Base-by-base conservation (phyloP, 2,113 vertebrate species). In the Dicentrarchus labrax region DNA sequence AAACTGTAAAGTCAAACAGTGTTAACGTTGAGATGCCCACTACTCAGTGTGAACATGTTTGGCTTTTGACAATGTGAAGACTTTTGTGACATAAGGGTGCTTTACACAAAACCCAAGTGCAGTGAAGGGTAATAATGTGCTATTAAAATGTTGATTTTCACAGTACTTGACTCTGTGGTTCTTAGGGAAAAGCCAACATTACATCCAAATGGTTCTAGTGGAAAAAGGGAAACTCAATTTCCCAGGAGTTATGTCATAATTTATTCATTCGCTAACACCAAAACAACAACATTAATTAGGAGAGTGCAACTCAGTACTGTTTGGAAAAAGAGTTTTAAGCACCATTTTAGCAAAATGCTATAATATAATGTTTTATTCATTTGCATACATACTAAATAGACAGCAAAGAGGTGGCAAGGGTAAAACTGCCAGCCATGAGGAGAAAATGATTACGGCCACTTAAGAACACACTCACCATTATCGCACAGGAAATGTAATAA, bases 201-300 rank as follows among this genome's bases (percentile, higher is more conserved):
- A 79, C 39, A 77, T 84, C 17, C 16, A 38, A 87, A 84, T 69
- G 39, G 66, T 61, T 89, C 53, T 22, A 81, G 62, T 74, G 67
- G 53, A 88, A 82, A 88, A 41, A 57, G 17, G 43, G 62, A 76
- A 64, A 65, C 30, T 64, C 43, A 70, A 41, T 79, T 85, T 86
- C 91, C 88, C 89, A 86, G 38, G 87, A 85, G 89, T 71, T 69
- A 39, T 16, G 43, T 87, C 78, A 53, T 88, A 78, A 89, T 85
- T 84, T 76, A 88, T 91, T 83, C 57, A 86, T 85, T 80, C 19
- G 3, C 73, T 41, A 41, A 60, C 72, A 77, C 54, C 56, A 81
- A 88, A 89, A 90, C 84, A 87, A 71, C 76, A 78, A 57, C 73
- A 79, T 88, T 88, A 86, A 90, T 90, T 86, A 79, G 56, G 30